Evolutionary conservation across 2,888 invertebrate species (phyloP).

Genomic region (Azorinus chamasolen): DNA sequence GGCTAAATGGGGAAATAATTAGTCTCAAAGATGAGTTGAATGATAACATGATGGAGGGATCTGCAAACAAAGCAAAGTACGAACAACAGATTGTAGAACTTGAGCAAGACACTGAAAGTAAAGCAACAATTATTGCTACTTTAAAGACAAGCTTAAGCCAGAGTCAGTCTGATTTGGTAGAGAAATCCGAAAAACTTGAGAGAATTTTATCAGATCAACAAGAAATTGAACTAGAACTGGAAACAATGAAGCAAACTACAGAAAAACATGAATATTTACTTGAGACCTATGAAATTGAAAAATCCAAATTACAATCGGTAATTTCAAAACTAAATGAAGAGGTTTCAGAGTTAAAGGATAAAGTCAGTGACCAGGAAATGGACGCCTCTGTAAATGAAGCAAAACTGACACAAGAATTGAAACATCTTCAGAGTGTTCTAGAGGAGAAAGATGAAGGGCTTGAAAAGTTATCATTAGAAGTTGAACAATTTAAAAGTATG

Average conservation of each 20-base stretch:
- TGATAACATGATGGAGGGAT: conserved; percentile 48
- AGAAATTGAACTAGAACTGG: conserved; percentile 17
- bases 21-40: conserved; percentile 54
- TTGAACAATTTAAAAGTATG: neutral
- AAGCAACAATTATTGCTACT: neutral
- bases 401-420: conserved; percentile 49
- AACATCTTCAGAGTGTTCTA: conserved; percentile 29
- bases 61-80: conserved; percentile 33
- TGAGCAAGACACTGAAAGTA: neutral
- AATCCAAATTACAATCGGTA: conserved; percentile 16
- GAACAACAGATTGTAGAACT: conserved; percentile 12
- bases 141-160: neutral
- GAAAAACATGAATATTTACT: conserved; percentile 23
- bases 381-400: conserved; percentile 55
- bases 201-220: conserved; percentile 17
- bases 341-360: conserved; percentile 49
- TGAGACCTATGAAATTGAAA: conserved; percentile 17
- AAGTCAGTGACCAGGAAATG: conserved; percentile 38
- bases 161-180: conserved; percentile 4
- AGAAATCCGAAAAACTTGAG: conserved; percentile 18
- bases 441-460: conserved; percentile 21
- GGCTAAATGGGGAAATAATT: conserved; percentile 36
- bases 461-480: conserved; percentile 2
- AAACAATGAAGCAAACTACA: conserved; percentile 17
- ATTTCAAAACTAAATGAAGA: conserved; percentile 28